Base-by-base conservation (phyloP, 2,888 invertebrate genomes). In the Gymnoscelis rufifasciata region DNA sequence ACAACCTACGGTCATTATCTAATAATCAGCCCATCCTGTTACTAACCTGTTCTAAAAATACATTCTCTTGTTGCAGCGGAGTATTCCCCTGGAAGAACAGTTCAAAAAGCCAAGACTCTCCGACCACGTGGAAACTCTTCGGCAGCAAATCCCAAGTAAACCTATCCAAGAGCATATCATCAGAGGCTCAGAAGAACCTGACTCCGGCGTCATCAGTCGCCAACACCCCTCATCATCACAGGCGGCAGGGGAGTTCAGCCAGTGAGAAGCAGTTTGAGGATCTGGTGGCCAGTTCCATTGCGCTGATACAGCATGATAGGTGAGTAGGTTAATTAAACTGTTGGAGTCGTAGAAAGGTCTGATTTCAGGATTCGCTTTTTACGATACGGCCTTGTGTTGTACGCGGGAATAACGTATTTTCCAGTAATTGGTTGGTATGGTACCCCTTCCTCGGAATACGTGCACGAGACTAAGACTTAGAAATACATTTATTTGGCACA, bases 281-380 rank as follows among this genome's bases (percentile, higher is more conserved):
- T 63, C 84, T 91, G 14, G 90, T 93, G 10, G 92, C 92, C 30
- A 93, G 93, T 60, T 93, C 93, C 19, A 90, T 92, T 42, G 93
- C 93, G 7, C 79, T 93, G 43, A 93, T 94, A 60, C 92, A 93
- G 64, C 91, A 93, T 74, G 91, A 92, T 60, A 84, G 91, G 91
- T 91, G 60, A 74, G 73, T 39, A 5, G 19, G 5, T 5, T n/a
- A n/a, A n/a, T n/a, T n/a, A n/a, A n/a, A n/a, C n/a, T n/a, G n/a
- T n/a, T n/a, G n/a, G n/a, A n/a, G n/a, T n/a, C n/a, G n/a, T n/a
- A n/a, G n/a, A n/a, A n/a, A n/a, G n/a, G n/a, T n/a, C n/a, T n/a
- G n/a, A n/a, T n/a, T n/a, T n/a, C n/a, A n/a, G n/a, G n/a, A n/a
- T n/a, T n/a, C n/a, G n/a, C n/a, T n/a, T n/a, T n/a, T n/a, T n/a